Percentiles rank a stretch among this genome's conserved stretches.
Evolutionary conservation across 2,113 vertebrate species (phyloP).

Genomic region (Etia nguti): DNA sequence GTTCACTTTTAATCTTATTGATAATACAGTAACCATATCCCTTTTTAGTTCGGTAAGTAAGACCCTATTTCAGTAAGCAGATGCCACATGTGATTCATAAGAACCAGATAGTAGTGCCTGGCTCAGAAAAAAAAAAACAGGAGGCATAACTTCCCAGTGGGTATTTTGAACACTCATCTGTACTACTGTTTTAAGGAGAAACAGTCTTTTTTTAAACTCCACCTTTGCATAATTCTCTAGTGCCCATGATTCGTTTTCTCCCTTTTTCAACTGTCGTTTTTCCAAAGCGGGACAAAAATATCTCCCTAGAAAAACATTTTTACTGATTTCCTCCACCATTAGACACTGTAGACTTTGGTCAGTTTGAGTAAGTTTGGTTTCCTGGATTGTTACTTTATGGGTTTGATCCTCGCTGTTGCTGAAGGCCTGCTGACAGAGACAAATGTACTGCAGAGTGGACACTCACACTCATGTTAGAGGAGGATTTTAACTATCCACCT

Average conservation of each 20-base stretch:
- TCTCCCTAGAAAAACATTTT: background rate
- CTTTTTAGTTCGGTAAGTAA: background rate
- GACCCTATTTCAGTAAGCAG: background rate
- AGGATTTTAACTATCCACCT: background rate
- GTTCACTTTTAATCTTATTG: background rate
- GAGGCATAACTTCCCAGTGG: background rate
- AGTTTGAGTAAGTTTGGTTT: conserved; percentile 14
- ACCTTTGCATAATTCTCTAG: background rate
- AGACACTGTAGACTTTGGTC: background rate
- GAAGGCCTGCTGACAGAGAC: conserved; percentile 27
- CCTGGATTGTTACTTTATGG: conserved; percentile 13
- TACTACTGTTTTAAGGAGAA: background rate
- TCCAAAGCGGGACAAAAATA: background rate
- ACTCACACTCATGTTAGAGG: background rate
- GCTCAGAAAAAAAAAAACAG: background rate
- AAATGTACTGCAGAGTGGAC: background rate
- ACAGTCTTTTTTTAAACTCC: background rate
- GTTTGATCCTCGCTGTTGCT: conserved; percentile 12
- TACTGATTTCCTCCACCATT: background rate
- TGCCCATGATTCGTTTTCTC: background rate
- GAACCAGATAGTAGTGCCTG: background rate
- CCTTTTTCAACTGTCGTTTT: background rate
- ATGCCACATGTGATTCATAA: background rate
- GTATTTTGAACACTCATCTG: background rate
- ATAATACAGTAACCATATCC: background rate